These are phyloP conservation scores for Platanista minor DNA, from an alignment of 2,113 vertebrate species.

Conservation along the genomic window DNA sequence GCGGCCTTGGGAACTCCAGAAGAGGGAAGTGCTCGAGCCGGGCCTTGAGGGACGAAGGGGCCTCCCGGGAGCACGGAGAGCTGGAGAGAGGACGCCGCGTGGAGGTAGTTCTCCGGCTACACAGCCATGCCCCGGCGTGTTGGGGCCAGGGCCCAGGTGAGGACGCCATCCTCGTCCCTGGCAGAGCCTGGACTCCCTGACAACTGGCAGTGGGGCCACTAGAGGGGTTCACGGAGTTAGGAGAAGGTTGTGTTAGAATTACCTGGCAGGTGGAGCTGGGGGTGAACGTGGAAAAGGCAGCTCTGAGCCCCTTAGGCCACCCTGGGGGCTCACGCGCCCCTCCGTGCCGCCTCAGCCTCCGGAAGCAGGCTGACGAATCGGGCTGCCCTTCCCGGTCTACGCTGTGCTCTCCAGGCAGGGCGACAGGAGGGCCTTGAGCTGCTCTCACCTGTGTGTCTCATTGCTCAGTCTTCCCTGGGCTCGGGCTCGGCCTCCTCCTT, in stretches of 20 bases:
- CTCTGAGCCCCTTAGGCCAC: not conserved
- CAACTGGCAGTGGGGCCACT: not conserved
- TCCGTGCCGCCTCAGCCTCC: fast-evolving
- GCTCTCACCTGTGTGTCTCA: slow-evolving; percentile 60
- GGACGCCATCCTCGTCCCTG: fast-evolving
- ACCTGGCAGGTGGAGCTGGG: not conserved
- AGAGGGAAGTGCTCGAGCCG: not conserved
- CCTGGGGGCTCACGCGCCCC: not conserved
- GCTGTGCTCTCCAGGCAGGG: not conserved
- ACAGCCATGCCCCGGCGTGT: not conserved
- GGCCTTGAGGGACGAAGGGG: not conserved
- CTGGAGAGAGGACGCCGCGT: fast-evolving
- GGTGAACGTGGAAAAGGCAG: not conserved
- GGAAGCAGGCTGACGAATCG: not conserved
- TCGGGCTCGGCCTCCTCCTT: slow-evolving; percentile 85
- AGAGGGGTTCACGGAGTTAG: not conserved
- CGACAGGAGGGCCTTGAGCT: not conserved
- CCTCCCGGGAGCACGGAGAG: not conserved
- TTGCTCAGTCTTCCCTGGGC: slow-evolving; percentile 90
- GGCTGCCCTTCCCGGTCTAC: not conserved
- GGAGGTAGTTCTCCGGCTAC: not conserved
- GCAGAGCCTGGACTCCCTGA: not conserved
- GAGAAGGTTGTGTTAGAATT: not conserved
- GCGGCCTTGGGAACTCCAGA: not conserved
- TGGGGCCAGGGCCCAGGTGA: not conserved